A percentile compares a stretch with the other conserved stretches of the same genome.
Conservation (phyloP, 2,888 invertebrate genomes). For the Blomia tropicalis region DNA sequence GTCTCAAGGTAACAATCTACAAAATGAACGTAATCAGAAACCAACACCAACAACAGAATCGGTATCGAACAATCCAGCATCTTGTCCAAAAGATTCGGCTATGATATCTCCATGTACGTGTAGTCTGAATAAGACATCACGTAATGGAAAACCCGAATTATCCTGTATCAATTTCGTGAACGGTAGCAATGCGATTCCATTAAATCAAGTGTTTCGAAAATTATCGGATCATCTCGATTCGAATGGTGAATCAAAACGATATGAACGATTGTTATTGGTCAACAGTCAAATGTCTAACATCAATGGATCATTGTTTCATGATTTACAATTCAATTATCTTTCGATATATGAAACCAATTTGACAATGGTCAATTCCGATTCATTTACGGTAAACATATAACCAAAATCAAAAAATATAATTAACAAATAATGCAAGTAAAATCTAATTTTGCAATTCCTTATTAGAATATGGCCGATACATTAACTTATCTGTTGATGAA, state of each 20-base stretch:
- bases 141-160: neutral
- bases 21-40: no score
- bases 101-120: neutral
- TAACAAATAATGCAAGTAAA: no score
- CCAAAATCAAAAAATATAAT: neutral
- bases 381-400: neutral
- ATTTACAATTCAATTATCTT: neutral
- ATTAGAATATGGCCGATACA: slow-evolving; percentile 4
- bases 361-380: neutral
- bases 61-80: no score
- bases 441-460: neutral
- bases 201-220: neutral
- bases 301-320: neutral
- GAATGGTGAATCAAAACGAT: neutral
- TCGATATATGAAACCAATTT: slow-evolving; percentile 1
- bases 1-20: no score
- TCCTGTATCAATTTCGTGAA: slow-evolving; percentile 6
- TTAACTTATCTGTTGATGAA: neutral
- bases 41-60: no score
- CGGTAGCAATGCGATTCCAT: neutral
- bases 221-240: neutral
- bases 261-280: neutral
- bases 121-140: neutral
- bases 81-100: neutral
- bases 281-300: neutral